phyloP scores from a whole-genome alignment of 2,113 vertebrate species.

The Bothrops jararaca region DNA sequence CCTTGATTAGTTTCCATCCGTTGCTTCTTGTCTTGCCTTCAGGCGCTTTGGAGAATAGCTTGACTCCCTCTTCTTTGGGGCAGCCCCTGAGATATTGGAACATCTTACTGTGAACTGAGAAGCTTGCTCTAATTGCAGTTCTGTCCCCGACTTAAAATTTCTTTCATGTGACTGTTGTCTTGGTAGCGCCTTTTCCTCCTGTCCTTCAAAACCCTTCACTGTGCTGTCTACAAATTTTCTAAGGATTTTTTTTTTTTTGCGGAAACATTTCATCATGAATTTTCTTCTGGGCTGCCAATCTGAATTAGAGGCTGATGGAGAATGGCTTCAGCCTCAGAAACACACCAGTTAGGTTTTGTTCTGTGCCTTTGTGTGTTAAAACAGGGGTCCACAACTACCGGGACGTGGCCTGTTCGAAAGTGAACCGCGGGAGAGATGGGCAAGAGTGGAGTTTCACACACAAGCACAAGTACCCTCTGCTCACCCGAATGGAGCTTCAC shows the following conservation, averaged over 20 bases:
- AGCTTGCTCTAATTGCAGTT: background rate
- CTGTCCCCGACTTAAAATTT: background rate
- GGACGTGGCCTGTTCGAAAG: background rate
- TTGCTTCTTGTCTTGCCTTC: no score
- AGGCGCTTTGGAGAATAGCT: no score
- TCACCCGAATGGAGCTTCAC: no score
- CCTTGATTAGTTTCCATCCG: no score
- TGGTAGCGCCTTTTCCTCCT: background rate
- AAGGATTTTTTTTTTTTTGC: background rate
- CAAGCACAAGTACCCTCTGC: no score
- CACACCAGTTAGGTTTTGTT: background rate
- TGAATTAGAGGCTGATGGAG: background rate
- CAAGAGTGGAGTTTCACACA: background rate
- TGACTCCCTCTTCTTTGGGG: no score
- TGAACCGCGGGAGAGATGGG: fast-evolving
- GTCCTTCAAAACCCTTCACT: background rate
- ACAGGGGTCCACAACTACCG: background rate
- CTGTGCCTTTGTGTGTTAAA: background rate
- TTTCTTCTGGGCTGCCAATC: background rate
- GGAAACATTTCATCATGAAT: background rate
- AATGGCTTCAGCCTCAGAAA: background rate
- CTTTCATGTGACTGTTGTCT: background rate
- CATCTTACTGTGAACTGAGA: background rate
- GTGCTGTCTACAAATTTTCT: background rate
- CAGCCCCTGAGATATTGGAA: no score